Conservation (phyloP, 2,113 vertebrate genomes). For the Corvus hawaiiensis region DNA sequence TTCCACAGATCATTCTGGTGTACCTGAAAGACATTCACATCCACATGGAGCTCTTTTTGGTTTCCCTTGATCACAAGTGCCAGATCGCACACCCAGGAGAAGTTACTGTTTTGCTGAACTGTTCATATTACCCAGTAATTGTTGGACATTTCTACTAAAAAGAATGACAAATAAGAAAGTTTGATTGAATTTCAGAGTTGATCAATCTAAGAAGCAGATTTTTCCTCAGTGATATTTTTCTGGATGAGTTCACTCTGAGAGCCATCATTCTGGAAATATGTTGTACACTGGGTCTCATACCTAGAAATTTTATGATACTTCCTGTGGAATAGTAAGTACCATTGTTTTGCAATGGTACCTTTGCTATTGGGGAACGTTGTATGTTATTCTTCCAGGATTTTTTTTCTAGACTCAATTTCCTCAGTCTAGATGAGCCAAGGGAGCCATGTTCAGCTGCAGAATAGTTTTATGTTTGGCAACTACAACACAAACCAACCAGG, state of each 20-base stretch:
- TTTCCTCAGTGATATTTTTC: background rate
- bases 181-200: background rate
- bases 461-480: background rate
- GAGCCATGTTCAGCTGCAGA: background rate
- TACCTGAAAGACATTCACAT: background rate
- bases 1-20: background rate
- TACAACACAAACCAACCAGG: background rate
- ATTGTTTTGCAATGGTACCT: background rate
- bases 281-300: background rate
- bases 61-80: background rate
- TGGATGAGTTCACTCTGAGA: background rate
- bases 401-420: background rate
- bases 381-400: accelerated
- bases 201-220: background rate
- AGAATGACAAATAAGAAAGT: background rate
- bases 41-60: background rate
- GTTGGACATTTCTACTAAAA: background rate
- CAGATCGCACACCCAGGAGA: background rate
- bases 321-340: background rate
- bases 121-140: background rate
- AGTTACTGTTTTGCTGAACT: background rate
- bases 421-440: background rate
- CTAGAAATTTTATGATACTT: background rate
- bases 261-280: background rate
- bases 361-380: background rate